Base-by-base conservation (phyloP, 1,140 invertebrate genomes). In the Ips nitidus region DNA sequence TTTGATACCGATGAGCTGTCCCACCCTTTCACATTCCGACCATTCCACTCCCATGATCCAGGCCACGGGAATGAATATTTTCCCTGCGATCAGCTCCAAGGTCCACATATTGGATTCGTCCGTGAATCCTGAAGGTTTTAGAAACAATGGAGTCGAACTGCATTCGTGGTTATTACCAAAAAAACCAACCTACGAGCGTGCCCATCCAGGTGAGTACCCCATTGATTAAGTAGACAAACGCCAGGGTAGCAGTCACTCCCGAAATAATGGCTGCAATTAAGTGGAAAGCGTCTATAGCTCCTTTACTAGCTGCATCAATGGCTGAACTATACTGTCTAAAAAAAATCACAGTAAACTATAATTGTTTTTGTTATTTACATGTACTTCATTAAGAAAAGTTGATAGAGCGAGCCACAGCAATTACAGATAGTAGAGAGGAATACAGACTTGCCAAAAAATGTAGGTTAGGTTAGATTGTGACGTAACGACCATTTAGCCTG, bases 221-320 rank as follows among this genome's bases (percentile, higher is more conserved):
- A 80, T 98, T 94, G 0, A 95, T 70, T 77, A 98, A 95, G 0
- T 90, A 86, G 1, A 98, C 81, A 70, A 95, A 88, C 0, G 95
- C 88, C 1, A 98, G 86, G 77, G 98, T 97, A 0, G 95, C 95
- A 5, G 98, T 90, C 1, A 99, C 83, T 77, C 96, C 98, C 2
- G 94, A 94, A 8, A 93, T 88, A 69, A 99, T 96, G 63, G 92
- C 92, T 2, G 92, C 83, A 1, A 98, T 87, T 2, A 98, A 81
- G n/a, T 88, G 84, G 8, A 95, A 89, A 1, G 90, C 94, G 60
- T 89, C 86, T 39, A 88, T 84, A 6, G 95, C 96, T 0, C 96
- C 97, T 76, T 91, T 90, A 1, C 90, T 89, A 0, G 94, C 95
- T 2, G 95, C 95, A 78, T 98, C 95, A 38, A 98, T 80, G 0